Base-by-base conservation (phyloP, 2,888 invertebrate genomes). In the Chalcis sispes region DNA sequence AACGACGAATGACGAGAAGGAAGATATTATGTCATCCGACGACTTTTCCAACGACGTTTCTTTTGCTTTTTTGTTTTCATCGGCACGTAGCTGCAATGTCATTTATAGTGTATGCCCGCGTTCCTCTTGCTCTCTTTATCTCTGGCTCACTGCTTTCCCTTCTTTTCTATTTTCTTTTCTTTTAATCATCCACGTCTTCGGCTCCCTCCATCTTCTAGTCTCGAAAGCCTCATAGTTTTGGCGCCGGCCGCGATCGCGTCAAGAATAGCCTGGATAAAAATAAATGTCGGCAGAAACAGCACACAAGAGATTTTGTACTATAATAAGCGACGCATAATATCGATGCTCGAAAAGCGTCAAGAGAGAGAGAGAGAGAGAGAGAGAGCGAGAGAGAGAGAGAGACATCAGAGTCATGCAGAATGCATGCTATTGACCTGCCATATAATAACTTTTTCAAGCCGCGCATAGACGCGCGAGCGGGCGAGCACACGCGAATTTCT, bases 271-370 rank as follows among this genome's bases (percentile, higher is more conserved):
- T 40, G 52, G 70, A 36, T 58, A 27, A 73, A 78, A 78, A 76
- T 73, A 76, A 75, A 50, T 52, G 64, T 58, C 76, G 54, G 61
- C 46, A 73, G 76, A 73, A 75, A 59, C 75, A 59, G 66, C 75
- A 59, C 75, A 59, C 67, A 52, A 73, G 75, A 72, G 72, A 72
- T 75, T 75, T 75, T 36, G 75, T 72, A 70, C 78, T 78, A 78
- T 72, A 75, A 78, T 78, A 78, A 78, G 72, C 75, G 69, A 23
- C 54, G 65, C 70, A 58, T 65, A 65, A 75, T 75, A 72, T 71
- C 62, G 72, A 64, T 56, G 36, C n/a, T 36, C 15, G 10, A 8
- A 2, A 20, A 25, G 59, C 18, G 48, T n/a, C 1, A 7, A 4
- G 15, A 52, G 29, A 50, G 29, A 18, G 48, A 48, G 18, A 70